These are phyloP conservation scores for Alloscopus bannaensis DNA, from an alignment of 2,888 invertebrate species.

Conservation along the genomic window DNA sequence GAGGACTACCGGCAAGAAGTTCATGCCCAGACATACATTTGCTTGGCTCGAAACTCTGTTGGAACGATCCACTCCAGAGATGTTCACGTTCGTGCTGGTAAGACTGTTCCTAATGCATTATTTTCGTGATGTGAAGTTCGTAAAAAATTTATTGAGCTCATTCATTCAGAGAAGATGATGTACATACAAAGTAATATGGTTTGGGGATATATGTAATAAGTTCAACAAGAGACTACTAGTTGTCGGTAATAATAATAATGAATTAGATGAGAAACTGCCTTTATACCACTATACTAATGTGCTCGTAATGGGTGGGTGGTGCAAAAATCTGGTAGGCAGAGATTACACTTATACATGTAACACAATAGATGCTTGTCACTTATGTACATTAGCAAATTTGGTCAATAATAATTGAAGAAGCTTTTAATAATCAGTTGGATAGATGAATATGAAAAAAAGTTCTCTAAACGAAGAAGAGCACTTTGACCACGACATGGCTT, in stretches of 20 bases:
- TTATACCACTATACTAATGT: too few relatives aligned
- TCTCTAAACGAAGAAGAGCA: too few relatives aligned
- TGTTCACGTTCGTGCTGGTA: constrained; percentile 96
- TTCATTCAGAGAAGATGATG: too few relatives aligned
- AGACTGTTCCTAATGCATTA: constrained; percentile 72
- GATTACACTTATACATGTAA: constrained; percentile 22
- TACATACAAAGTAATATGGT: too few relatives aligned
- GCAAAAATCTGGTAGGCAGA: too few relatives aligned
- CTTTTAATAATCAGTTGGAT: constrained; percentile 12
- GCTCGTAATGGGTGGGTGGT: too few relatives aligned
- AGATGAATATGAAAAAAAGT: too few relatives aligned
- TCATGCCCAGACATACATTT: constrained; percentile 95
- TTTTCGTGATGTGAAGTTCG: constrained; percentile 32
- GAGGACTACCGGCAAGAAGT: constrained; percentile 95
- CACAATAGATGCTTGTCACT: neutral
- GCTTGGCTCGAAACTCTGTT: constrained; percentile 91
- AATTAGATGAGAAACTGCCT: too few relatives aligned
- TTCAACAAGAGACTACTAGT: too few relatives aligned
- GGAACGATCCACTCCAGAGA: constrained; percentile 94
- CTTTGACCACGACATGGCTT: too few relatives aligned
- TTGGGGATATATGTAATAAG: constrained; percentile 6
- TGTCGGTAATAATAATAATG: too few relatives aligned
- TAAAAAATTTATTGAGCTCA: constrained; percentile 49
- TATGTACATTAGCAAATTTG: constrained; percentile 16
- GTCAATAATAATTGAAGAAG: constrained; percentile 24